A percentile compares a stretch with the other conserved stretches of the same genome.
Conservation (phyloP, 2,797 vertebrate genomes). For the Mormyrops attenuatus region DNA sequence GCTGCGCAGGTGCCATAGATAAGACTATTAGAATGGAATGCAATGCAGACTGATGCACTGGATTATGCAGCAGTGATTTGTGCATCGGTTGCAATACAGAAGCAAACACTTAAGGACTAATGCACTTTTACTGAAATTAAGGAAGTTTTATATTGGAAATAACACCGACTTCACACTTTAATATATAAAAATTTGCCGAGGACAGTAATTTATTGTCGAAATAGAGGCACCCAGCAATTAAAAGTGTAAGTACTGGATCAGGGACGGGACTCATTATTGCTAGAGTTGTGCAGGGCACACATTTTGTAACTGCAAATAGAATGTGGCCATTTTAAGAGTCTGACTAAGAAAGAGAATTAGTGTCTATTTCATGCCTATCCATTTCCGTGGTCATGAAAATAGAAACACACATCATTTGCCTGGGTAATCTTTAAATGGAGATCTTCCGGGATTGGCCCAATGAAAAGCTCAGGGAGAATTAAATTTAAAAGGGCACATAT, state of each 20-base stretch:
- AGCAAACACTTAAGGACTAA: not conserved
- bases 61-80: not conserved
- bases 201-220: not conserved
- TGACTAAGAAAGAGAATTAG: not conserved
- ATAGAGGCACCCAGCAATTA: not conserved
- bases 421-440: not conserved
- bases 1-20: not conserved
- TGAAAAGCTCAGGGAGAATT: not conserved
- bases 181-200: not conserved
- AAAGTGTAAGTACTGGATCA: not conserved
- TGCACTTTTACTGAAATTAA: not conserved
- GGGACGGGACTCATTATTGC: not conserved
- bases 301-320: not conserved
- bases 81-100: not conserved
- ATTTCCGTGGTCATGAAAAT: not conserved
- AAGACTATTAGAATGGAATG: not conserved
- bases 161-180: not conserved
- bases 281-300: not conserved
- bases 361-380: not conserved
- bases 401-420: not conserved
- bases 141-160: not conserved
- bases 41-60: not conserved
- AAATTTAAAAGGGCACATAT: not conserved
- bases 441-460: not conserved
- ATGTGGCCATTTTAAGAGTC: not conserved